Base-by-base conservation (phyloP, 1,140 invertebrate species). In the Thaumatotibia leucotreta region DNA sequence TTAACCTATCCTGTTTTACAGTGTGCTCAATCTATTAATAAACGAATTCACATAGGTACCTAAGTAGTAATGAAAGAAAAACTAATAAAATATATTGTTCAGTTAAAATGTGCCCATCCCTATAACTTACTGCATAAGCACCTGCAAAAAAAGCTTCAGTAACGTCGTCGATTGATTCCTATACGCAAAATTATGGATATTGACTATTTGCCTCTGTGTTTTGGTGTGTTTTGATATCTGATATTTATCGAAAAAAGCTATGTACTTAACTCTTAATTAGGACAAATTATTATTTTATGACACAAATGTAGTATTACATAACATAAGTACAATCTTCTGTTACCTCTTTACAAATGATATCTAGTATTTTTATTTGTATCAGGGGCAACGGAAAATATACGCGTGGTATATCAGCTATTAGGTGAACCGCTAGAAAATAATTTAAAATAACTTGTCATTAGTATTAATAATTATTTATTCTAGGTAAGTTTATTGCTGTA, bases 371-470 rank as follows among this genome's bases (percentile, higher is more conserved):
- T 32, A 68, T 86, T 88, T 78, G 82, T 77, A 76, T 63, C 67
- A 90, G 86, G 80, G 88, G 88, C 85, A 90, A 90, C 88, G 80
- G 88, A 90, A 88, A 89, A 88, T 86, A 67, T 66, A 73, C 73
- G 69, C 73, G 73, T 77, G 79, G 72, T 83, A 76, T 80, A 80
- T 76, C 80, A 80, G 75, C 75, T 79, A 78, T 80, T 89, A 89
- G 82, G 78, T 86, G 82, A 86, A 86, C 86, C 85, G 86, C 82
- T 90, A 90, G 88, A 70, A 72, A 68, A 67, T 86, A 85, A 73
- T 83, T 85, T 88, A 86, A 87, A 84, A 73, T 89, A 85, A 90
- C 88, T 90, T 88, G 88, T 90, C 88, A 90, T 90, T 90, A 90
- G 88, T 88, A 82, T 88, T 89, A 90, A 88, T 87, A 86, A 66